A percentile compares a stretch with the other conserved stretches of the same genome.
Conservation (phyloP, 1,140 invertebrate species). For the Drosophila virilis region DNA sequence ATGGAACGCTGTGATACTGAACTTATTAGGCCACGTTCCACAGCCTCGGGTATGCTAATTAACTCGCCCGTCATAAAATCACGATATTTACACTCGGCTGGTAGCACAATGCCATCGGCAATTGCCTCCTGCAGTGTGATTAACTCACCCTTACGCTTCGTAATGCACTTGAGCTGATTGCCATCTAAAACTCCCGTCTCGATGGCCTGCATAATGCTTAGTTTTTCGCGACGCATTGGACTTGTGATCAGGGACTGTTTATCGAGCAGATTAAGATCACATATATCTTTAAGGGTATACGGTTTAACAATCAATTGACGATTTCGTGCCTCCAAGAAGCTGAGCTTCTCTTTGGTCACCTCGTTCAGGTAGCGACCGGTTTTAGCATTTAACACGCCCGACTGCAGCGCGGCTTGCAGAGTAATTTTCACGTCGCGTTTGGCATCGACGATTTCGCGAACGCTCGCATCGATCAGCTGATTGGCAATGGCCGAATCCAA, state of each 20-base stretch:
- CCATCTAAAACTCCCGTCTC: conserved; percentile 93
- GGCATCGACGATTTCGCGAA: conserved; percentile 93
- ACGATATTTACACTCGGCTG: conserved; percentile 89
- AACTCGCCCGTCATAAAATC: conserved; percentile 90
- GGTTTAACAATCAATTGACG: conserved; percentile 93
- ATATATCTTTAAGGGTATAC: conserved; percentile 94
- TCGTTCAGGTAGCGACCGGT: conserved; percentile 91
- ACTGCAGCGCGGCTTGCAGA: conserved; percentile 89
- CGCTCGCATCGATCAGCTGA: conserved; percentile 90
- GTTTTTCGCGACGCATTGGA: conserved; percentile 89
- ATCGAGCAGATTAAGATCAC: conserved; percentile 92
- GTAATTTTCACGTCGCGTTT: conserved; percentile 92
- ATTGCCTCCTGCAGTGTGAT: conserved; percentile 94
- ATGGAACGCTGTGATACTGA: conserved; percentile 94
- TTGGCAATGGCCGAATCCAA: conserved; percentile 92
- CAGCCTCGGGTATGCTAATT: conserved; percentile 91
- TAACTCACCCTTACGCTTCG: conserved; percentile 91
- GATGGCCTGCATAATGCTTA: conserved; percentile 93
- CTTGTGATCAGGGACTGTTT: conserved; percentile 90
- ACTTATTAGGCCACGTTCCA: conserved; percentile 94
- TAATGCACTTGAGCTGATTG: conserved; percentile 92
- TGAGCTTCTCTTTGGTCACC: conserved; percentile 89
- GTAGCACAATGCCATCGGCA: conserved; percentile 90
- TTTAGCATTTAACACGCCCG: conserved; percentile 91
- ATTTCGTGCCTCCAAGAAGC: conserved; percentile 91